phyloP scores from a whole-genome alignment of 2,888 invertebrate species.

The Apodemia duryi region DNA sequence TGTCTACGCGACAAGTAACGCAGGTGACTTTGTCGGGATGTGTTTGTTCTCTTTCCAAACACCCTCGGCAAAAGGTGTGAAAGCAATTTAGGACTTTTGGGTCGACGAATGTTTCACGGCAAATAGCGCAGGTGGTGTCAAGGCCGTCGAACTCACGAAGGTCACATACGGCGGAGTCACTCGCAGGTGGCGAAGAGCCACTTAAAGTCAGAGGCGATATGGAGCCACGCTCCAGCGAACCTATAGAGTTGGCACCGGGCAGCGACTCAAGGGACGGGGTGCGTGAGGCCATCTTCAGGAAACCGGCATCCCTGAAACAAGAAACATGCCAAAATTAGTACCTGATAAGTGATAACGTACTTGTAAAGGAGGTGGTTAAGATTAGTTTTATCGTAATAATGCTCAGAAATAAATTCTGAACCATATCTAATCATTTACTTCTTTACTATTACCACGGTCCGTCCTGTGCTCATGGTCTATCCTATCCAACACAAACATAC shows the following conservation, averaged over 20 bases:
- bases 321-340: constrained; percentile 37
- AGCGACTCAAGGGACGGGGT: constrained; percentile 96
- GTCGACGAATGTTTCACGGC: constrained; percentile 86
- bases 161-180: constrained; percentile 90
- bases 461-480: too few relatives aligned
- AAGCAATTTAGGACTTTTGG: constrained; percentile 89
- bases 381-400: too few relatives aligned
- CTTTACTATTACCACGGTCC: too few relatives aligned
- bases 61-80: constrained; percentile 91
- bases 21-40: constrained; percentile 86
- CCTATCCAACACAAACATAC: too few relatives aligned
- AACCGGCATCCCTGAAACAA: constrained; percentile 90
- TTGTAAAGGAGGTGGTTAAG: too few relatives aligned
- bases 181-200: constrained; percentile 92
- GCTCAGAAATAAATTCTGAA: too few relatives aligned
- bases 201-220: constrained; percentile 90
- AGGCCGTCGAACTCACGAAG: constrained; percentile 82
- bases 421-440: too few relatives aligned
- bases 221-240: constrained; percentile 91
- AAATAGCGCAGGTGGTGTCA: constrained; percentile 83
- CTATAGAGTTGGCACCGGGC: constrained; percentile 94
- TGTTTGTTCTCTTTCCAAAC: constrained; percentile 86
- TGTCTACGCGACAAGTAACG: constrained; percentile 82
- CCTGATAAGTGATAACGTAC: not conserved
- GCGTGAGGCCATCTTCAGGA: constrained; percentile 95